Evolutionary conservation across 1,140 invertebrate species (phyloP), one percentile per base, ranked within the genome.

Genomic region (Brachionus calyciflorus): DNA sequence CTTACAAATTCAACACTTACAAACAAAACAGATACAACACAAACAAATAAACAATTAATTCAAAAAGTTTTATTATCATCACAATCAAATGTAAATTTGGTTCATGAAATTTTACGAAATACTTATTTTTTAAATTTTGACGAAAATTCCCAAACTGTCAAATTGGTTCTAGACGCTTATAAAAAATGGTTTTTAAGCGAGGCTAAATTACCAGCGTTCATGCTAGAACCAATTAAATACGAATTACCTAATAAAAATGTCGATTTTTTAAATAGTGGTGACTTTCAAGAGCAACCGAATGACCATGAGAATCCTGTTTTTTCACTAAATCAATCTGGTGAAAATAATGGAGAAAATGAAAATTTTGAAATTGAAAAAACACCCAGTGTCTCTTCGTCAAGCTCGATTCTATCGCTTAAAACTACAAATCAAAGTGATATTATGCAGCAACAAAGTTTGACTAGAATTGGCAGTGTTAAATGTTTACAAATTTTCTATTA

Each of bases 101-200:
- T 96, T 37, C 92, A 96, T 81, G 94, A 97, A 86, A 88, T 96
- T 30, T 93, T 96, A 80, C 88, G 94, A 63, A 93, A 97, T 85
- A 84, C 28, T 1, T 73, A 73, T 55, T 51, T 73, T 49, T 26
- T 73, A 12, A 83, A 77, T 28, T 40, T 73, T 73, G 69, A 73
- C 65, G 79, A 73, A 10, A 21, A 17, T 7, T 70, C 65, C 3
- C 19, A 28, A 19, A 53, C 40, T 17, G 24, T 79, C 77, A 44
- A 28, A 51, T 14, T 44, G 40, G 48, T 63, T 48, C 41, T 78
- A 19, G 60, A 73, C 19, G 77, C 77, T 78, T 75, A 70, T 30
- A 41, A 70, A 53, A 69, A 78, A 70, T 53, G 49, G 28, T 55
- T 78, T 51, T 33, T 49, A 24, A 44, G 21, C n/a, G 69, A 73